phyloP scores from a whole-genome alignment of 2,113 vertebrate species.

The cat (Felis catus) region F.catus_Fca126_mat1.0 CM031412.1:221483501-221484000 shows the following conservation, averaged over 20 bases:
- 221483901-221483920: not conserved
- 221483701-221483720: not conserved
- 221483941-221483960: not conserved
- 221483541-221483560: not conserved
- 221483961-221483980: not conserved
- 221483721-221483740: not conserved
- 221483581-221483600: not conserved
- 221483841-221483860: not conserved
- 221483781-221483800: constrained; percentile 37
- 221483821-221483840: constrained; percentile 43
- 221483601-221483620: not conserved
- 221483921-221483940: not conserved
- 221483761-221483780: constrained; percentile 34
- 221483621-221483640: not conserved
- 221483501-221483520: fast-evolving
- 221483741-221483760: constrained; percentile 15
- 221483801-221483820: constrained; percentile 58
- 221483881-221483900: constrained; percentile 16
- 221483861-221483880: not conserved
- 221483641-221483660: not conserved
- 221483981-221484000: not conserved
- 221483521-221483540: no score
- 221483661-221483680: not conserved
- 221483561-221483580: not conserved
- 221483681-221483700: not conserved